Conservation (phyloP, 2,113 vertebrate genomes). For the Enhydra lutris region DNA sequence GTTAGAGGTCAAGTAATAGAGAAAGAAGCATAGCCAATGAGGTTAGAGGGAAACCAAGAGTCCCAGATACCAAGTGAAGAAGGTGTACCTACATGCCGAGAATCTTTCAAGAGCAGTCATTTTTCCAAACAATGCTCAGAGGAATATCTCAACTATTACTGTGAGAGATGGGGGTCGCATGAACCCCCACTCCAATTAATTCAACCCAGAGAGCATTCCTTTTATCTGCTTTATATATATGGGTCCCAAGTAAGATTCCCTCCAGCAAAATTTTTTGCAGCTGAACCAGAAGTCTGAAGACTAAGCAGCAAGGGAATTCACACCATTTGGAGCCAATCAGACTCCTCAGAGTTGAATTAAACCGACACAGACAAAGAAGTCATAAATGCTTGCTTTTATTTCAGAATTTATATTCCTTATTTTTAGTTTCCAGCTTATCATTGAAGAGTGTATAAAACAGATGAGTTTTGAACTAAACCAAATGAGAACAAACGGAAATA, state of each 20-base stretch:
- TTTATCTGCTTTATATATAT: neutral
- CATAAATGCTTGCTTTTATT: neutral
- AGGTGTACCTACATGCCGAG: neutral
- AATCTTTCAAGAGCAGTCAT: neutral
- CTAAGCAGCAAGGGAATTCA: neutral
- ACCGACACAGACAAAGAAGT: neutral
- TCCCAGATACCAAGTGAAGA: neutral
- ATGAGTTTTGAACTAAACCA: constrained; percentile 95
- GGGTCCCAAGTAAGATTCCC: neutral
- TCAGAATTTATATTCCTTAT: constrained; percentile 18
- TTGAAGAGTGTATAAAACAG: constrained; percentile 95
- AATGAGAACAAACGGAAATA: constrained; percentile 88
- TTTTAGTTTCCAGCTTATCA: constrained; percentile 91
- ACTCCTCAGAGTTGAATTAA: neutral
- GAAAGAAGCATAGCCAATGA: neutral
- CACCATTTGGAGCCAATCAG: neutral
- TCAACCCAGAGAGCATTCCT: neutral
- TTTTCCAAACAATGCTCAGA: neutral
- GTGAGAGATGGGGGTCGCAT: neutral
- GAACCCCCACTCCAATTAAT: neutral
- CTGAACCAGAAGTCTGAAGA: neutral
- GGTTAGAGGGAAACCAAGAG: neutral
- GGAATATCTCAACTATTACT: neutral
- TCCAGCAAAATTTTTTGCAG: neutral
- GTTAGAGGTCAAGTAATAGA: neutral